Percentiles rank a stretch among this genome's conserved stretches.
phyloP scores from a whole-genome alignment of 2,888 invertebrate species.

The Acanthosepion pharaonis region DNA sequence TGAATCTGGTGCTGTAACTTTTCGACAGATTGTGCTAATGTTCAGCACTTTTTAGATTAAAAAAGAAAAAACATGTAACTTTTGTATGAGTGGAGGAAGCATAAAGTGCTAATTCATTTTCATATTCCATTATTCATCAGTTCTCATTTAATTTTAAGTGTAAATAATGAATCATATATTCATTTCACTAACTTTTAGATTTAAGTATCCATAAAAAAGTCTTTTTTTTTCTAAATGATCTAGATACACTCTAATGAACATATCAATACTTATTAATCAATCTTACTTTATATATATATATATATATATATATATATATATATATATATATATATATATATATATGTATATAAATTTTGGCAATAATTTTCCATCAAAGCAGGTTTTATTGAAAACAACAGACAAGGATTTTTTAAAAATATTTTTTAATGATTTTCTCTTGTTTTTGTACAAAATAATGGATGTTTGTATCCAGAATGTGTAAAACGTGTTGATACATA shows the following conservation, averaged over 20 bases:
- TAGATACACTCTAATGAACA: not conserved
- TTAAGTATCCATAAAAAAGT: not conserved
- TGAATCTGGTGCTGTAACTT: not conserved
- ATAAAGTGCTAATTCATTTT: not conserved
- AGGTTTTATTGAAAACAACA: no score
- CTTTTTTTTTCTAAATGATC: not conserved
- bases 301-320: constrained; percentile 34
- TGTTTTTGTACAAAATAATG: not conserved
- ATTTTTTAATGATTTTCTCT: not conserved
- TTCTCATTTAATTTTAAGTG: not conserved
- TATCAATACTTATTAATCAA: not conserved
- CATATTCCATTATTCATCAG: constrained; percentile 22
- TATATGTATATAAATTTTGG: not conserved
- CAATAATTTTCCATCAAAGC: no score
- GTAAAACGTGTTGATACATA: no score
- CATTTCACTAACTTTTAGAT: not conserved
- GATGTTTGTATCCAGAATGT: no score
- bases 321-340: constrained; percentile 38
- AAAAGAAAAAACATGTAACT: not conserved
- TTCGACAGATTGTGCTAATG: not conserved
- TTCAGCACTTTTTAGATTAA: not conserved
- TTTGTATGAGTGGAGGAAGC: not conserved
- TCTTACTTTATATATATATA: not conserved
- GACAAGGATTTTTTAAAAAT: no score
- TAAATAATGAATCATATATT: not conserved